phyloP scores from a whole-genome alignment of 53 echinoderm and acorn worm species.

The Echinometra lucunter region DNA sequence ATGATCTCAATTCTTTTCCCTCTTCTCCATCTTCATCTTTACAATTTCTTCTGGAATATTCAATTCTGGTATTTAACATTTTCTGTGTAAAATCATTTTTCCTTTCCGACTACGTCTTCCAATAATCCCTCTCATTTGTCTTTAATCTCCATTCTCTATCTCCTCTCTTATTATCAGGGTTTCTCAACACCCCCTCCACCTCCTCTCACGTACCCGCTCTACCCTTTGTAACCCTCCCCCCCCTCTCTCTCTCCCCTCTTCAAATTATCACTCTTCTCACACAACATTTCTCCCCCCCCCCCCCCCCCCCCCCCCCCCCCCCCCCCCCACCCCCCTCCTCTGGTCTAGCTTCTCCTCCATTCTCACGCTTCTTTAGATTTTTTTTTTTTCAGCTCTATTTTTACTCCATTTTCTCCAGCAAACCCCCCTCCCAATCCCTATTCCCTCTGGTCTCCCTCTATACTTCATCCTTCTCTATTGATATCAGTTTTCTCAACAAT shows the following conservation, averaged over 20 bases:
- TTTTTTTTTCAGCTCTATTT: not conserved
- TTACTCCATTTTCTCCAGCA: not conserved
- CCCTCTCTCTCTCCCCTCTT: not conserved
- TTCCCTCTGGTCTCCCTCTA: constrained; percentile 8
- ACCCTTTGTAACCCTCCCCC: not conserved
- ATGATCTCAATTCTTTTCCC: too few relatives aligned
- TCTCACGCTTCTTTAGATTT: not conserved
- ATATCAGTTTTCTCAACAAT: not conserved
- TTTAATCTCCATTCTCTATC: not conserved
- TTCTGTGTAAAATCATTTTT: too few relatives aligned
- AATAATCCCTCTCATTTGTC: too few relatives aligned
- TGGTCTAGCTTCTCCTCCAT: not conserved
- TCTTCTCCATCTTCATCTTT: not conserved
- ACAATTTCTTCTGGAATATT: not conserved
- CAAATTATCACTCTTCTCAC: not conserved
- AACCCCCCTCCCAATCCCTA: not conserved
- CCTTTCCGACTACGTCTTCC: too few relatives aligned
- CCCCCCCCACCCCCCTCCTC: too few relatives aligned
- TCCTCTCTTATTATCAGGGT: too few relatives aligned
- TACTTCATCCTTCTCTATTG: not conserved
- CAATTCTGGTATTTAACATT: too few relatives aligned
- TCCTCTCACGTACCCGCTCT: not conserved
- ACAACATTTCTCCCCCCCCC: not conserved
- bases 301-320: not conserved
- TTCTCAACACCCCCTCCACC: not conserved